Conservation (phyloP, 1,140 invertebrate species). For the Pseudomyrmex cubaensis region DNA sequence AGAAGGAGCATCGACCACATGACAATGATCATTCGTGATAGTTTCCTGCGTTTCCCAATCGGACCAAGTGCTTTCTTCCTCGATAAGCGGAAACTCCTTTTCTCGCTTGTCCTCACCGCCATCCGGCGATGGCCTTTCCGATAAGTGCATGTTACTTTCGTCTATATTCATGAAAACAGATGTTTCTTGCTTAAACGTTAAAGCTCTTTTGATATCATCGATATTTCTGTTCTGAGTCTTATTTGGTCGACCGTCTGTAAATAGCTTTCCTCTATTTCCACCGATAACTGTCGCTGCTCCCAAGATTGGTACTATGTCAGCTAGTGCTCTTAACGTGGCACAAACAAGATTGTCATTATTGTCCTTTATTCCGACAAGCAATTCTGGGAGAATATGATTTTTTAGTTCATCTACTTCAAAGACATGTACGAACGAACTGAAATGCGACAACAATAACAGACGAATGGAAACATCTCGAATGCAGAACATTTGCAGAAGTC, state of each 20-base stretch:
- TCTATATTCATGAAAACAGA: conserved; percentile 20
- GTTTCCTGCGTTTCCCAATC: conserved; percentile 90
- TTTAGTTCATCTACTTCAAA: conserved; percentile 90
- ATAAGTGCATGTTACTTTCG: conserved; percentile 81
- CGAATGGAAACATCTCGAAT: conserved; percentile 91
- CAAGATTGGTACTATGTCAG: conserved; percentile 92
- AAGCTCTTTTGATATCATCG: not conserved
- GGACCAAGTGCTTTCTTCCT: conserved; percentile 88
- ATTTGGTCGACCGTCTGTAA: conserved; percentile 92
- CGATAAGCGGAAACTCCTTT: conserved; percentile 82
- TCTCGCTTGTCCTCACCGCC: conserved; percentile 91
- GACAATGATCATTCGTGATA: not conserved
- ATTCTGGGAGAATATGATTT: conserved; percentile 89
- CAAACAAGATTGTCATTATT: conserved; percentile 92
- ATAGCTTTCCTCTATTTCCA: conserved; percentile 91
- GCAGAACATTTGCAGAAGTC: conserved; percentile 91
- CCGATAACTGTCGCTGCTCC: conserved; percentile 93
- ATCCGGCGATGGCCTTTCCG: conserved; percentile 91
- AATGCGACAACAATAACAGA: conserved; percentile 89
- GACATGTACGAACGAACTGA: conserved; percentile 89
- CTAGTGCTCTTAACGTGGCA: conserved; percentile 91
- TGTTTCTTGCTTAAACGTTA: conserved; percentile 10
- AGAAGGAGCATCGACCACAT: not conserved
- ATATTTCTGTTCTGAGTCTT: conserved; percentile 61
- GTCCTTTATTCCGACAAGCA: conserved; percentile 94